Evolutionary conservation across 2,113 vertebrate genomes (phyloP).

Genomic region (Erinaceus europaeus): DNA sequence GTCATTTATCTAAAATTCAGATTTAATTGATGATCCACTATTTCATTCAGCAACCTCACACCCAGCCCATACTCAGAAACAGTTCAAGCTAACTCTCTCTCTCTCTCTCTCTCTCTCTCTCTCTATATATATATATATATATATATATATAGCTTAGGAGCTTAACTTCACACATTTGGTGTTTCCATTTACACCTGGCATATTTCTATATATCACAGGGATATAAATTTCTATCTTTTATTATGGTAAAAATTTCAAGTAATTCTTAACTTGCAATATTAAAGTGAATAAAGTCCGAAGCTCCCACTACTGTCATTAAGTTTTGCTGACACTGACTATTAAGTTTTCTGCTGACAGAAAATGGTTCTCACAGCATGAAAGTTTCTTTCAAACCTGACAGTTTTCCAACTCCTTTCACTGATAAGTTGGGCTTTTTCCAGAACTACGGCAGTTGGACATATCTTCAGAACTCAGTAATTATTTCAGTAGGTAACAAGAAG

Average conservation of each 20-base stretch:
- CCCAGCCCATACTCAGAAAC: background rate
- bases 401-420: background rate
- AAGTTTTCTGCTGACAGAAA: constrained; percentile 7
- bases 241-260: background rate
- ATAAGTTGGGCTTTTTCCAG: background rate
- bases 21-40: background rate
- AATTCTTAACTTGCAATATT: background rate
- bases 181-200: background rate
- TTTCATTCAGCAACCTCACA: background rate
- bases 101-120: too few relatives aligned
- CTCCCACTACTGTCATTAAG: background rate
- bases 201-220: background rate
- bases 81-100: background rate
- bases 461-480: background rate
- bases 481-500: background rate
- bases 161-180: background rate
- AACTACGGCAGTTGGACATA: background rate
- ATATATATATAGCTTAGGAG: background rate
- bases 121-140: background rate
- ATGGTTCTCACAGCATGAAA: background rate
- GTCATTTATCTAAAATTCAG: background rate
- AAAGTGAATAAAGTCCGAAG: background rate
- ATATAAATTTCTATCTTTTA: background rate
- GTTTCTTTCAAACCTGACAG: background rate
- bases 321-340: background rate